Evolutionary conservation across 2,113 vertebrate genomes (phyloP).

Genomic region (Lamprologus speciosus): DNA sequence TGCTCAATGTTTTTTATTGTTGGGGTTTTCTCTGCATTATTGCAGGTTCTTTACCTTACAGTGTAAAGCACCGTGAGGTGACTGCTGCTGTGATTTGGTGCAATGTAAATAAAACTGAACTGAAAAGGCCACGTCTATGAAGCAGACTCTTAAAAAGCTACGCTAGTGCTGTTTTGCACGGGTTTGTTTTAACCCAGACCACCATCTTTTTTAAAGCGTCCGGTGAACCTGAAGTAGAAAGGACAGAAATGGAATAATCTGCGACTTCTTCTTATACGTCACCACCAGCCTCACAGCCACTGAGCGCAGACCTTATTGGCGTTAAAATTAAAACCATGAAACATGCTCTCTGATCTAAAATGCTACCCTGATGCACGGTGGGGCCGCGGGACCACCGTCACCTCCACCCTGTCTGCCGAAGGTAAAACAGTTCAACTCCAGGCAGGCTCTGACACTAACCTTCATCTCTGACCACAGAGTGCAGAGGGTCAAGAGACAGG

Average conservation of each 20-base stretch:
- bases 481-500: neutral
- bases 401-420: neutral
- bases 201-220: neutral
- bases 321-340: neutral
- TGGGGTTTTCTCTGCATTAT: neutral
- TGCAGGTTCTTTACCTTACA: neutral
- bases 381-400: neutral
- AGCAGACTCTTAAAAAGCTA: neutral
- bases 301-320: neutral
- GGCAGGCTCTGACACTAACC: neutral
- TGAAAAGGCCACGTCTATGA: neutral
- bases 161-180: accelerated
- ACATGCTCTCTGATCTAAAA: neutral
- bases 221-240: neutral
- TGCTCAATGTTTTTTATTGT: neutral
- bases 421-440: neutral
- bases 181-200: neutral
- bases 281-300: neutral
- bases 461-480: neutral
- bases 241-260: neutral
- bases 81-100: neutral
- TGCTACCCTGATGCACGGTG: neutral
- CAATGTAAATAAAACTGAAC: neutral
- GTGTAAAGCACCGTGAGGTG: neutral
- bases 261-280: neutral